Conservation (phyloP, 1,140 invertebrate species). For the Dysdera silvatica region DNA sequence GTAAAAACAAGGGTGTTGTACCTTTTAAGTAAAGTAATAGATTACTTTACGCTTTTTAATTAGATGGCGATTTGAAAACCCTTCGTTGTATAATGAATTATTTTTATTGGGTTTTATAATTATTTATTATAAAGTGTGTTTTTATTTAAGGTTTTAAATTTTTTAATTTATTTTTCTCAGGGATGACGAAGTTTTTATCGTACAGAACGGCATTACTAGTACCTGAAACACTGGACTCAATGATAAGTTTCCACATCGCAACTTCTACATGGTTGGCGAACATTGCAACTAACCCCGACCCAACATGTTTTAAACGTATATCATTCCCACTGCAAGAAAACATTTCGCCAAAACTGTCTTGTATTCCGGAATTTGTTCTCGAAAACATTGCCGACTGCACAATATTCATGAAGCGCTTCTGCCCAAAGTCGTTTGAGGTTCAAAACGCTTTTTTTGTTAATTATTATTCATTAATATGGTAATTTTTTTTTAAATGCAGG, state of each 20-base stretch:
- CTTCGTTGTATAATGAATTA: too few relatives aligned
- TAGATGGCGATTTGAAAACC: too few relatives aligned
- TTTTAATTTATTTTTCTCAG: too few relatives aligned
- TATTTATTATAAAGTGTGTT: not conserved
- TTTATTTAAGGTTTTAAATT: not conserved
- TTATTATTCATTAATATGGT: too few relatives aligned
- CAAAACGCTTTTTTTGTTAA: too few relatives aligned
- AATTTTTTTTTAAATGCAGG: too few relatives aligned
- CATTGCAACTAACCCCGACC: conserved; percentile 50
- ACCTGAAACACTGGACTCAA: conserved; percentile 56
- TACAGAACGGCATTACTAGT: conserved; percentile 61
- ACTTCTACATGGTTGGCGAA: conserved; percentile 78
- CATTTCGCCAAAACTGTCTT: conserved; percentile 25
- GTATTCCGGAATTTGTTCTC: conserved; percentile 36
- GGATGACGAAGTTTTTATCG: conserved; percentile 51
- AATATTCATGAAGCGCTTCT: conserved; percentile 33
- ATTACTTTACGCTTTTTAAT: not conserved
- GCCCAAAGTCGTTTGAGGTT: conserved; percentile 31
- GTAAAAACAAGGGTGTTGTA: too few relatives aligned
- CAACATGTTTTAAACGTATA: conserved; percentile 18
- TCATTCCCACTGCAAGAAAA: conserved; percentile 5
- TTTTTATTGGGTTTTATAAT: not conserved
- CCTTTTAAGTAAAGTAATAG: too few relatives aligned
- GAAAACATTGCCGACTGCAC: conserved; percentile 35
- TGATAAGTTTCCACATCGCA: conserved; percentile 67